These are phyloP conservation scores for Vollenhovia emeryi DNA, from an alignment of 1,140 invertebrate species.

Conservation along the genomic window DNA sequence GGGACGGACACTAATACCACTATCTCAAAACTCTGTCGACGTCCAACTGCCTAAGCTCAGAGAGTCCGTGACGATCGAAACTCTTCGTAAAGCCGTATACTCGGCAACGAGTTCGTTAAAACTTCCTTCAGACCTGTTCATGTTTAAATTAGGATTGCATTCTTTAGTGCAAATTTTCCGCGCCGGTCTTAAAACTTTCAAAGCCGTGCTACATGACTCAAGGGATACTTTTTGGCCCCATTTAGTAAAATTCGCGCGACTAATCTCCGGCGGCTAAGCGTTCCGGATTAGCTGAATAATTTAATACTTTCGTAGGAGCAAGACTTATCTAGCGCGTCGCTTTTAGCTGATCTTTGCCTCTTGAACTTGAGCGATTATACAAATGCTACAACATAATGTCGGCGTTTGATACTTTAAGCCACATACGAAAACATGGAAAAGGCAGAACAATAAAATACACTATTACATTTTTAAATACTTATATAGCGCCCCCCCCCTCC, in stretches of 20 bases:
- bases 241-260: constrained; percentile 56
- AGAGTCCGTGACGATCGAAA: constrained; percentile 64
- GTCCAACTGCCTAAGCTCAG: constrained; percentile 61
- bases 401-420: constrained; percentile 13
- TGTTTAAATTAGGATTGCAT: constrained; percentile 71
- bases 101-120: constrained; percentile 66
- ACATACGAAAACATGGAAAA: neutral
- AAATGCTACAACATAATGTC: neutral
- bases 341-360: constrained; percentile 12
- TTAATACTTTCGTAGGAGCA: constrained; percentile 39
- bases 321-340: constrained; percentile 13
- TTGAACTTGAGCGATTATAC: constrained; percentile 38
- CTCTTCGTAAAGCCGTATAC: constrained; percentile 52
- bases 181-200: constrained; percentile 63
- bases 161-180: constrained; percentile 66
- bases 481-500: neutral
- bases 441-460: neutral
- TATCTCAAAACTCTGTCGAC: constrained; percentile 60
- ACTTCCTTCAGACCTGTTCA: constrained; percentile 65
- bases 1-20: constrained; percentile 39
- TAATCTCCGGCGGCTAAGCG: constrained; percentile 48
- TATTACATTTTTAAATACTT: neutral
- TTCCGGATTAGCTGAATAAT: constrained; percentile 55
- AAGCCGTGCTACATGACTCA: constrained; percentile 49
- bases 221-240: constrained; percentile 51